phyloP scores from a whole-genome alignment of 2,113 vertebrate genomes.

The Anser brachyrhynchus region DNA sequence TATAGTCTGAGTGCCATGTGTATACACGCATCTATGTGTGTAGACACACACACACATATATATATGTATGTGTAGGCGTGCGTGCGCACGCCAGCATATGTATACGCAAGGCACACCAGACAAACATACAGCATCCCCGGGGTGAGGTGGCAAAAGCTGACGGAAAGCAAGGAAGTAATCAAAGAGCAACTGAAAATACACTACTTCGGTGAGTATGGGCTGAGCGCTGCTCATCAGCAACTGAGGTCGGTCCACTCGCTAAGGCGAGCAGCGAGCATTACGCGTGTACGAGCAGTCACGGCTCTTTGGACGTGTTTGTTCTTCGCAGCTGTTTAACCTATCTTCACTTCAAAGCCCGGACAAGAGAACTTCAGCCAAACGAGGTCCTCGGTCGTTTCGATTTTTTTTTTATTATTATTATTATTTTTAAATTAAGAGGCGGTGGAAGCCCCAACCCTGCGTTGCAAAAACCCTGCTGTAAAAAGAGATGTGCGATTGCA shows the following conservation, averaged over 20 bases:
- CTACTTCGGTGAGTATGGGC: conserved; percentile 5
- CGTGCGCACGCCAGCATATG: fast-evolving
- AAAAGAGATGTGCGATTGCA: background rate
- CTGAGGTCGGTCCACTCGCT: background rate
- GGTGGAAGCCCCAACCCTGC: background rate
- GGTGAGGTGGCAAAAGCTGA: conserved; percentile 31
- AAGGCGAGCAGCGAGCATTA: background rate
- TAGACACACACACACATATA: background rate
- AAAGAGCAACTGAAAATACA: conserved; percentile 15
- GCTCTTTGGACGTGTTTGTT: background rate
- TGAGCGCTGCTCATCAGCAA: background rate
- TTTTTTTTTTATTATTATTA: background rate
- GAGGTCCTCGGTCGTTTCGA: background rate
- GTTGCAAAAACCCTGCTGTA: background rate
- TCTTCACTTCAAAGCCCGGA: background rate
- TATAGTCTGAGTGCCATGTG: background rate
- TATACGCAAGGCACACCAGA: background rate
- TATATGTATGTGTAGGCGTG: background rate
- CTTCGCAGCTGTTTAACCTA: conserved; percentile 3
- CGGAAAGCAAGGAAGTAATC: conserved; percentile 51
- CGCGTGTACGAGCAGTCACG: background rate
- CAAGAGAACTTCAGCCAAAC: background rate
- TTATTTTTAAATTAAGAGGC: background rate
- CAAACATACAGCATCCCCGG: background rate
- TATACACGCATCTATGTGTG: fast-evolving